phyloP scores from a whole-genome alignment of 2,797 vertebrate genomes.

The Steatocranus sp. region DNA sequence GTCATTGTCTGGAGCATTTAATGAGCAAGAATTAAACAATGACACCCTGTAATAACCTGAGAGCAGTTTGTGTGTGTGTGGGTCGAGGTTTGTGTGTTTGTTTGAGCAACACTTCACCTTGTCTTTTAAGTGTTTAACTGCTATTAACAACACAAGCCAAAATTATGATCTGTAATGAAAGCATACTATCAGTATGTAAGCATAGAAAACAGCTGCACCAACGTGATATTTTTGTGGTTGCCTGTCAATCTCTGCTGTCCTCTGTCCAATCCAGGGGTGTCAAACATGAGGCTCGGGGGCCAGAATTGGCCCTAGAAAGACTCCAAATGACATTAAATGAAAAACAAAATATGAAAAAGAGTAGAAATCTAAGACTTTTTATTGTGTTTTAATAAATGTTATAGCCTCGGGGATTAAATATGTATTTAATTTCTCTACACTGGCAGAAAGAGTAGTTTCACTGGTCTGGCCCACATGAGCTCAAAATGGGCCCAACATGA shows the following conservation, averaged over 20 bases:
- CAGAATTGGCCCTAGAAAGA: not conserved
- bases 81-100: constrained; percentile 15
- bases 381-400: not conserved
- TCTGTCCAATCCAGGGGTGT: not conserved
- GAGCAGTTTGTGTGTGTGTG: constrained; percentile 14
- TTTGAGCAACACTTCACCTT: constrained; percentile 2
- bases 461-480: not conserved
- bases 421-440: not conserved
- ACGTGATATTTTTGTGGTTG: not conserved
- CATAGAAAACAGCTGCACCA: not conserved
- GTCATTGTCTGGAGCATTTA: constrained; percentile 74
- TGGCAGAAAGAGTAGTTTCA: not conserved
- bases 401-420: not conserved
- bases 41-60: constrained; percentile 73
- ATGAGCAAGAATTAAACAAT: constrained; percentile 77
- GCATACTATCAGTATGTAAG: not conserved
- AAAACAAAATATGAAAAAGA: accelerated
- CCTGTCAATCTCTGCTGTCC: not conserved
- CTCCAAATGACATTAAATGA: not conserved
- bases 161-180: not conserved
- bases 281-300: not conserved
- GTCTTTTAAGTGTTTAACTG: constrained; percentile 1
- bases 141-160: not conserved
- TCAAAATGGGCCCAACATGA: not conserved
- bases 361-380: accelerated